Conservation (phyloP, 2,888 invertebrate species). For the Pseudeuparius sepicola region DNA sequence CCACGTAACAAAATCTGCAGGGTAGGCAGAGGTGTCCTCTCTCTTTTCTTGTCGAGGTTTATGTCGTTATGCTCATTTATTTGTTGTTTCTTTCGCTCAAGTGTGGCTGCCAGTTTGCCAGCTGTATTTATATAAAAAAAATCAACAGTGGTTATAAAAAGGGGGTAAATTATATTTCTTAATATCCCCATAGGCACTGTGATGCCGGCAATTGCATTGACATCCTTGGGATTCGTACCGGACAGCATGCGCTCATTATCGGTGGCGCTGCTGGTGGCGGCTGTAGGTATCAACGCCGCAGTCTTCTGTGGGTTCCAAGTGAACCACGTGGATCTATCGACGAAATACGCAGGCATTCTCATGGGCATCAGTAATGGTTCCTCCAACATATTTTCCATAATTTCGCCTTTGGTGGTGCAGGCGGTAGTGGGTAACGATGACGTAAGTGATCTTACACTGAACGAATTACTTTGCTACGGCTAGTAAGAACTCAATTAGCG, state of each 20-base stretch:
- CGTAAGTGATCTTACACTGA: too few relatives aligned
- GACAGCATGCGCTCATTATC: constrained; percentile 38
- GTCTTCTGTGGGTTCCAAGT: constrained; percentile 66
- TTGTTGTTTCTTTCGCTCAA: too few relatives aligned
- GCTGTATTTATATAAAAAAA: not conserved
- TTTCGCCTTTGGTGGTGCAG: constrained; percentile 66
- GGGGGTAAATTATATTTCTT: too few relatives aligned
- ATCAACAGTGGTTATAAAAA: too few relatives aligned
- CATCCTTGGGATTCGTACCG: constrained; percentile 26
- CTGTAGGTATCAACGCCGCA: constrained; percentile 67
- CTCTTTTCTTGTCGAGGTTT: too few relatives aligned
- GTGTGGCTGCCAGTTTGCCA: too few relatives aligned
- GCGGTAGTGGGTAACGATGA: constrained; percentile 53
- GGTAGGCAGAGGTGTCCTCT: too few relatives aligned
- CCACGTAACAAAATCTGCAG: too few relatives aligned
- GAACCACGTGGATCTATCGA: constrained; percentile 77
- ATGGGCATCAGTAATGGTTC: constrained; percentile 79
- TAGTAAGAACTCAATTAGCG: too few relatives aligned
- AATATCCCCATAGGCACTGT: constrained; percentile 24
- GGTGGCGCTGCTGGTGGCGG: constrained; percentile 54
- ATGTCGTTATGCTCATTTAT: too few relatives aligned
- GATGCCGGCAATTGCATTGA: constrained; percentile 33
- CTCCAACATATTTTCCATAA: constrained; percentile 68
- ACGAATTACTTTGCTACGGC: too few relatives aligned
- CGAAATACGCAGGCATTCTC: constrained; percentile 71